Evolutionary conservation across 92 coral and sea anemone species (phyloP), one percentile per base, ranked within the genome.

Genomic region (Montipora capitata): DNA sequence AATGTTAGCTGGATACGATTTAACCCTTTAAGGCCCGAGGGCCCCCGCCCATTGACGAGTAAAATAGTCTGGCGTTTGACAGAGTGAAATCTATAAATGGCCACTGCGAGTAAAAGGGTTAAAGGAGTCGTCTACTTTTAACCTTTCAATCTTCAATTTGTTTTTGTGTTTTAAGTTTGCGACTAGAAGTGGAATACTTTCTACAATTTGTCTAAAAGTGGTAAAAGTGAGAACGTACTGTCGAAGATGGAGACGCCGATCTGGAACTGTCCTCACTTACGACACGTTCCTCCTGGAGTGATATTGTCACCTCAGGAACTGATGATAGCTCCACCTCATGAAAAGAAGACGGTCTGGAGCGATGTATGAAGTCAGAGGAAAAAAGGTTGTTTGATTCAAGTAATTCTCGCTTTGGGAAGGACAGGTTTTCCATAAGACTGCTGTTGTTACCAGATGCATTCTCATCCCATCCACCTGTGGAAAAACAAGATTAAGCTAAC

Each of bases 221-320:
- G 27, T 8, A 67, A 38, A 3, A 35, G 14, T 67, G 4, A 39
- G 3, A 14, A 15, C 89, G 44, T 78, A 93, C 96, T 83, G 76
- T 85, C 11, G 92, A 88, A 14, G 89, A 59, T 9, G 96, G 84
- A 52, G 96, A 89, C 38, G 58, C 42, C 41, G 92, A 88, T 48
- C 88, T 64, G 7, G 92, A 88, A 40, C 92, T 88, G 11, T 74
- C 76, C 7, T 38, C 81, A 10, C 82, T 81, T 10, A 54, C 77
- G 44, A 44, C 41, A 39, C 39, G 45, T 57, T 91, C 90, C 44
- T 87, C 92, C 39, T 82, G 92, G 38, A 72, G 87, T 69, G 96
- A 74, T 0, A 85, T 14, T 20, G 90, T 77, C 87, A 88, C 94
- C 79, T 95, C 98, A 43, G 96, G 96, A 64, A 89, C 95, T 63